Conservation (phyloP, 2,113 vertebrate species). For the Eptesicus fuscus region DNA sequence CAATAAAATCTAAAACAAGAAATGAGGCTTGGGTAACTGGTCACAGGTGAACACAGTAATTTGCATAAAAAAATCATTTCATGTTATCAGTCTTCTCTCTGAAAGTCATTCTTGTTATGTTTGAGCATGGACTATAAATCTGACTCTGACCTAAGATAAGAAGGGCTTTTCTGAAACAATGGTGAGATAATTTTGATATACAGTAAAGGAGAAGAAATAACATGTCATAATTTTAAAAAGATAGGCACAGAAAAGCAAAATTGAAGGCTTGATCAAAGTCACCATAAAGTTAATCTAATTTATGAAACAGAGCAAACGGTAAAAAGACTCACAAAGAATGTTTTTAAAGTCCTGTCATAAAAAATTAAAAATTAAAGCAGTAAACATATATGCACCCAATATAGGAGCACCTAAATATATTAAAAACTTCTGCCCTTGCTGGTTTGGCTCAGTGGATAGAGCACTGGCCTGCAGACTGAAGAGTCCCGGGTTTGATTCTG, state of each 20-base stretch:
- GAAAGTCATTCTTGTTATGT: neutral
- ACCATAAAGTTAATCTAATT: neutral
- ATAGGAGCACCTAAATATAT: too few species aligned
- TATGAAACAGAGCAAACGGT: neutral
- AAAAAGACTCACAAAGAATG: neutral
- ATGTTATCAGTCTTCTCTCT: neutral
- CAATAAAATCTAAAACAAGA: slow-evolving; percentile 76
- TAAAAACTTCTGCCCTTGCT: neutral
- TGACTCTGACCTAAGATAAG: neutral
- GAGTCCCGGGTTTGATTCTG: neutral
- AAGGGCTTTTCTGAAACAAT: neutral
- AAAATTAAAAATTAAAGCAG: neutral
- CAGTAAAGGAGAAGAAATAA: neutral
- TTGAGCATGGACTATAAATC: neutral
- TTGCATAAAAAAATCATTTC: neutral
- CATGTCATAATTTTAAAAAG: neutral
- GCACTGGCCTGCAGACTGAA: neutral
- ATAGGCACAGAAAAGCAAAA: neutral
- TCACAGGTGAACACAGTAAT: neutral
- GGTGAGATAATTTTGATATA: neutral
- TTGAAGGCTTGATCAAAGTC: neutral
- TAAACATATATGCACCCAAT: neutral
- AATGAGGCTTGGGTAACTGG: neutral
- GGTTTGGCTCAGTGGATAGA: neutral
- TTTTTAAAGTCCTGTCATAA: neutral